Base-by-base conservation (phyloP, 2,888 invertebrate species). In the Polymixis lichenea region DNA sequence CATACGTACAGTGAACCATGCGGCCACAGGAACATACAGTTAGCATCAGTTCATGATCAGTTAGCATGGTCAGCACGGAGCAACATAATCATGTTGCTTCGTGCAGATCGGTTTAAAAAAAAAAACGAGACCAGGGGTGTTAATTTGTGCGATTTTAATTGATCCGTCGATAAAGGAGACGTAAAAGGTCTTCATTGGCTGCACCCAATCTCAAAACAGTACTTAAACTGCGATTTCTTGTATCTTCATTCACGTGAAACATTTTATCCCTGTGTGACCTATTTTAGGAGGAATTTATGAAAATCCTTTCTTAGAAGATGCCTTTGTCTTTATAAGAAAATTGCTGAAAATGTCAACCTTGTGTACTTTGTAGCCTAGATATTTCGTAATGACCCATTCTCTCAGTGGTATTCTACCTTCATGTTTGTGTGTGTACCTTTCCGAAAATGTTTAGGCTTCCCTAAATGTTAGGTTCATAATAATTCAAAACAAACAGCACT, bases 261-360 rank as follows among this genome's bases (percentile, higher is more conserved):
- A 15, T 72, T 64, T 77, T 49, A 62, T 55, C 49, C 38, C 15
- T 49, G n/a, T n/a, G 7, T 69, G n/a, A 69, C 69, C 32, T 76
- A 46, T 58, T 77, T 72, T 53, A 43, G 1, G 15, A 65, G 25
- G 46, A 78, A 77, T 78, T 77, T 60, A 72, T 65, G 64, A 77
- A 78, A 65, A 77, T 77, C n/a, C 64, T 77, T 77, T 64, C 51
- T 43, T 32, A 19, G 25, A 17, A 13, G 4, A 65, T 60, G 25
- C 53, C 62, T 64, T 74, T 73, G 72, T 65, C 32, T 77, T 58
- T 55, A 32, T 15, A 53, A 32, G 28, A 64, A 77, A 77, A 58
- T 77, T 77, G 51, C 51, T 58, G 9, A 64, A 76, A 77, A 51
- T 71, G 13, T 43, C 38, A 5, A 32, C n/a, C 46, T 55, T n/a